These are phyloP conservation scores for Kryptolebias marmoratus DNA, from an alignment of 2,113 vertebrate species.

Conservation along the genomic window DNA sequence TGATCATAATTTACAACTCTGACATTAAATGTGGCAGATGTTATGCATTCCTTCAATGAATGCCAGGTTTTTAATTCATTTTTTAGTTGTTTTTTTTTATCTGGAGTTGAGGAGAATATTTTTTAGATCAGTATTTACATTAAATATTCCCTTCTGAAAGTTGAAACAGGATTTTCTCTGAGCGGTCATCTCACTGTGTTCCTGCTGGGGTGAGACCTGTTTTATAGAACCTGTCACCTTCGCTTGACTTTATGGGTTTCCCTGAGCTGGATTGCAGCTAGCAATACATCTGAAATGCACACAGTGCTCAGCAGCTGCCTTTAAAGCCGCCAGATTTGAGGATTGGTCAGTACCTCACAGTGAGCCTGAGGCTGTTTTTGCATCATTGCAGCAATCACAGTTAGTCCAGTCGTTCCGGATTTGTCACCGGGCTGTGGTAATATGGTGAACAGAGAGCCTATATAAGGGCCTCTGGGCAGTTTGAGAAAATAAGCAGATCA, in stretches of 20 bases:
- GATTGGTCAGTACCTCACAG: slow-evolving; percentile 43
- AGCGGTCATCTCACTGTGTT: slow-evolving; percentile 1
- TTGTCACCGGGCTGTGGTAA: slow-evolving; percentile 38
- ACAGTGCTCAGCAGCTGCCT: slow-evolving; percentile 19
- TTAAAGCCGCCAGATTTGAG: slow-evolving; percentile 57
- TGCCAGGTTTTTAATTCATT: no score
- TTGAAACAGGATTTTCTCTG: slow-evolving; percentile 29
- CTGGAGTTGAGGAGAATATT: neutral
- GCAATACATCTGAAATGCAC: slow-evolving; percentile 39
- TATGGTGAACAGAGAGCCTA: slow-evolving; percentile 42
- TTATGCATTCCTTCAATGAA: no score
- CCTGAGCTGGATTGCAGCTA: neutral
- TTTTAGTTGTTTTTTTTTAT: no score
- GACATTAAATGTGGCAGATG: no score
- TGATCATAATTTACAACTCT: no score
- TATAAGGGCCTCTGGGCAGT: slow-evolving; percentile 35
- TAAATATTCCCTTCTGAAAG: slow-evolving; percentile 8
- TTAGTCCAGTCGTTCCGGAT: slow-evolving; percentile 47
- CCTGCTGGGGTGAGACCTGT: slow-evolving; percentile 18
- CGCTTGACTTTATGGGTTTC: slow-evolving; percentile 8
- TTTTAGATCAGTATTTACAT: neutral
- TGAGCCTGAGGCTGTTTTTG: slow-evolving; percentile 42
- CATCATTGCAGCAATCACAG: slow-evolving; percentile 35
- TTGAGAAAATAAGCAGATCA: slow-evolving; percentile 34
- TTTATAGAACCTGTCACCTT: slow-evolving; percentile 41